Evolutionary conservation across 2,797 vertebrate species (phyloP), one percentile per base, ranked within the genome.

Genomic region (Premnoplex brunnescens): DNA sequence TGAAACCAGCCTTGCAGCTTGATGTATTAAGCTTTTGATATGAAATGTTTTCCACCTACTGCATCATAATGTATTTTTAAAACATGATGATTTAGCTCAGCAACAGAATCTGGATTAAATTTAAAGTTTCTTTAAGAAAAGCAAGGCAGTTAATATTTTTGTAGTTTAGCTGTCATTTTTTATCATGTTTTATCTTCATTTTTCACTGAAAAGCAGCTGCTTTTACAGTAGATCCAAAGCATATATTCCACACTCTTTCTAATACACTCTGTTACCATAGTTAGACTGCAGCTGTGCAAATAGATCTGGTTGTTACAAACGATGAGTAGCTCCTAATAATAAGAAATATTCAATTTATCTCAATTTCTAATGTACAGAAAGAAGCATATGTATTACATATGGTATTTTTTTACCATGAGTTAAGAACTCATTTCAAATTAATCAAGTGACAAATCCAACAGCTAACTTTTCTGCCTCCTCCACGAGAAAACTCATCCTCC

Each of bases 1-100:
- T 94, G 67, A 90, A 95, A 84, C n/a, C 55, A 94, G 32, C 20
- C 12, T 78, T 78, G 18, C 43, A 84, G 34, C 32, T 59, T 96
- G 95, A 97, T 96, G 36, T 88, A 96, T 97, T 93, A 95, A 76
- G 14, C 10, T 90, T 93, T 79, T 91, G 91, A 89, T 90, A 83
- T 49, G 55, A 92, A 91, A 77, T 90, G 75, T 76, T 96, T 96
- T 94, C 58, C 46, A 74, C 51, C 46, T 76, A 93, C 27, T 78
- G 43, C 64, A 77, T 92, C 34, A 71, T 44, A 87, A 71, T 54
- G 14, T 74, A 64, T 89, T 95, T 94, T 90, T 85, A 81, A 95
- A 96, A 48, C 39, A 54, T 39, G 60, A 71, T 89, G 48, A 81
- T 86, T 89, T 89, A 91, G 12, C 51, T 60, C 23, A 73, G 30